These are phyloP conservation scores for Macropus fuliginosus DNA, from an alignment of 2,797 vertebrate species.

Conservation along the genomic window DNA sequence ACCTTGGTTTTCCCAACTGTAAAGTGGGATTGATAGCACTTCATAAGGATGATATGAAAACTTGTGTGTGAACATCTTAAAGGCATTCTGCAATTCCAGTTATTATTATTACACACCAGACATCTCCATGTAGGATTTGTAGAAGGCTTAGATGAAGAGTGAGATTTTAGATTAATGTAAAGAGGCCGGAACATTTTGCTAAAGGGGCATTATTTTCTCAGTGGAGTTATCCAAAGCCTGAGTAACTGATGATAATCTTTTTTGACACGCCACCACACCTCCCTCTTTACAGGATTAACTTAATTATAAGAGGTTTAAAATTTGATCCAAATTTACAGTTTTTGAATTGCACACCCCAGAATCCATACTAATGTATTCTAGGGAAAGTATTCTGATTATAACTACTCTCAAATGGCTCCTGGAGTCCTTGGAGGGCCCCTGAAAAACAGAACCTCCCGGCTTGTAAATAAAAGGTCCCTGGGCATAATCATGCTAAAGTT, in stretches of 20 bases:
- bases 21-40: not conserved
- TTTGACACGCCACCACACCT: slow-evolving; percentile 17
- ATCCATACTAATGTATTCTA: not conserved
- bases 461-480: not conserved
- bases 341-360: not conserved
- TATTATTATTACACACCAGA: not conserved
- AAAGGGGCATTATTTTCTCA: slow-evolving; percentile 19
- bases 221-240: slow-evolving; percentile 25
- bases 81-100: not conserved
- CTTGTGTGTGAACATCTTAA: not conserved
- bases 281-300: slow-evolving; percentile 19
- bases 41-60: not conserved
- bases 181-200: slow-evolving; percentile 12
- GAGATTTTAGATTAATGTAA: slow-evolving; percentile 20
- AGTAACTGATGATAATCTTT: slow-evolving; percentile 6
- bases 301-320: slow-evolving; percentile 23
- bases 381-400: not conserved
- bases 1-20: not conserved
- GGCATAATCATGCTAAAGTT: not conserved
- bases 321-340: not conserved
- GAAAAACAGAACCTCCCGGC: not conserved
- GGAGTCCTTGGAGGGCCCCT: not conserved
- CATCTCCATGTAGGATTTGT: not conserved
- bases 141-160: not conserved
- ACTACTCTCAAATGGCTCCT: not conserved